Evolutionary conservation across 2,113 vertebrate species (phyloP), one percentile per base, ranked within the genome.

Genomic region (Eptatretus burgeri): DNA sequence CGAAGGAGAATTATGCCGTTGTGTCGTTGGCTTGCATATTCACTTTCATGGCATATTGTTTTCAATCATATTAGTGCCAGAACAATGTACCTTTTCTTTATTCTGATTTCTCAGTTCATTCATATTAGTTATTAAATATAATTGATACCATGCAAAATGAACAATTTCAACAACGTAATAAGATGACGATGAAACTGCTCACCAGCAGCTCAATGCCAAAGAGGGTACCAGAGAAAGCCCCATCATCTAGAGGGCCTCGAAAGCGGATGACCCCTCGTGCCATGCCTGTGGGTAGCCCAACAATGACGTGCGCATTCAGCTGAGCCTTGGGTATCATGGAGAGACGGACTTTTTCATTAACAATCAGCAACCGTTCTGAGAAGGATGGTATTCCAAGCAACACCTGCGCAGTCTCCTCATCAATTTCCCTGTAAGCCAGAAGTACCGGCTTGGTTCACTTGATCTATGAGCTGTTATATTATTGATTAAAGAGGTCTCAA

Each of bases 191-290:
- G 3, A 41, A 41, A 41, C 27, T 60, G 56, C 20, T 60, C 56
- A 60, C 56, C 56, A 17, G 56, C 56, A 60, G 56, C 56, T 60
- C 56, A 20, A 60, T 60, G 56, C 56, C 56, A 20, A 60, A 60
- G 20, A n/a, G n/a, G 56, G 56, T 60, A 20, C 56, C 56, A 10
- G 56, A 60, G 56, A 60, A 60, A 12, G 56, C n/a, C 56, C 9
- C n/a, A 19, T 60, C 56, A 20, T 60, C 56, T n/a, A 60, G 56
- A n/a, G 56, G 56, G 56, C 56, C 56, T 10, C 56, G 20, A 20
- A 17, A 60, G 56, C 56, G 56, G n/a, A 60, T 20, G 56, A 60
- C 56, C 10, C 56, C 56, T 10, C 56, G 56, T 20, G 56, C n/a
- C 56, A n/a, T 20, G 56, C n/a, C 56, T 20, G 20, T 20, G n/a